These are phyloP conservation scores for Pocillopora grandis DNA, from an alignment of 92 coral and sea anemone species.

Conservation along the genomic window DNA sequence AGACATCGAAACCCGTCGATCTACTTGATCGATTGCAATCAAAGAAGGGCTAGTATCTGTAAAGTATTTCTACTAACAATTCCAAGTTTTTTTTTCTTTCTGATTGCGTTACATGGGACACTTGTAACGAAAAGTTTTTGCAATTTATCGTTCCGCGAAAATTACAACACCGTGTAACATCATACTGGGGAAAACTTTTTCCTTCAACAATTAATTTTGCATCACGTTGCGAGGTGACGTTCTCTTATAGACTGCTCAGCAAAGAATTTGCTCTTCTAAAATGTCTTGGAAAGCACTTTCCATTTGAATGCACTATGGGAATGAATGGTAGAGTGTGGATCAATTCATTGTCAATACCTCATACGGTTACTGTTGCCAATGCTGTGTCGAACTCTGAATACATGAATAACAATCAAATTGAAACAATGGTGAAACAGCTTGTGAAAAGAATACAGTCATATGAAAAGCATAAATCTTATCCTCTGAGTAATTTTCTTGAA, in stretches of 20 bases:
- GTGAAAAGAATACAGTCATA: constrained; percentile 68
- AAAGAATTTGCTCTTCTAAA: constrained; percentile 71
- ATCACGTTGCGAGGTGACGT: too few species aligned
- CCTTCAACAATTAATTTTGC: too few species aligned
- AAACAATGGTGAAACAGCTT: constrained; percentile 81
- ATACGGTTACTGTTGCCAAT: constrained; percentile 81
- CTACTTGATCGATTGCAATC: constrained; percentile 87
- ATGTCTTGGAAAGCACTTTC: constrained; percentile 81
- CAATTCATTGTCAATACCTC: constrained; percentile 61
- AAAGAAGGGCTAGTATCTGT: constrained; percentile 72
- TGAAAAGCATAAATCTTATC: too few species aligned
- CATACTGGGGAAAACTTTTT: too few species aligned
- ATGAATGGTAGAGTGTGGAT: constrained; percentile 97
- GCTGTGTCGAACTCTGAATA: constrained; percentile 86
- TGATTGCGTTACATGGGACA: neutral
- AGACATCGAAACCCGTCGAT: constrained; percentile 76
- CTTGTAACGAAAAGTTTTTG: too few species aligned
- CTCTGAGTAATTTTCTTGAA: too few species aligned
- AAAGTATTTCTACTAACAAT: neutral
- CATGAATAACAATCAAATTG: constrained; percentile 79
- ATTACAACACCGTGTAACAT: too few species aligned
- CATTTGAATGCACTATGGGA: constrained; percentile 94
- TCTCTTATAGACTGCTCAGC: constrained; percentile 72
- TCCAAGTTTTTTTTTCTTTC: neutral
- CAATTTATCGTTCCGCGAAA: too few species aligned